Conservation (phyloP, 2,888 invertebrate genomes). For the Pandemis corylana region DNA sequence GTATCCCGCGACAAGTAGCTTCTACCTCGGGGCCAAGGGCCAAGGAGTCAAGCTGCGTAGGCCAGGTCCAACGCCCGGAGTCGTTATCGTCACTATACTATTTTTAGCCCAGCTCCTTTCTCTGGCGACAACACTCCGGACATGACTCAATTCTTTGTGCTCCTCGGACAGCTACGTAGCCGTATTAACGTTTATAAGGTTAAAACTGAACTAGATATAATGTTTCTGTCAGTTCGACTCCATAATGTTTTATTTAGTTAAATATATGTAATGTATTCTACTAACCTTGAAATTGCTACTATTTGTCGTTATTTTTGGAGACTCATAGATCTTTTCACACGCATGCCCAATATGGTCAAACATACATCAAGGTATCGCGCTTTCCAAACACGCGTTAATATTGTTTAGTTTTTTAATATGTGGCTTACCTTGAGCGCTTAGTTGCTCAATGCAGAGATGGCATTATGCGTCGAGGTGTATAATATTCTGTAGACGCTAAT, state of each 20-base stretch:
- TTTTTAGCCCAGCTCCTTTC: slow-evolving; percentile 77
- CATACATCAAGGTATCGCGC: slow-evolving; percentile 61
- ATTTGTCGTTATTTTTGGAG: neutral
- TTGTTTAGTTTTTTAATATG: slow-evolving; percentile 74
- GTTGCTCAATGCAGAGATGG: slow-evolving; percentile 74
- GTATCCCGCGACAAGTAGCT: slow-evolving; percentile 26
- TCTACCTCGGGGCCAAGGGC: slow-evolving; percentile 57
- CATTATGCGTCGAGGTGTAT: slow-evolving; percentile 62
- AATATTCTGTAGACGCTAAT: slow-evolving; percentile 65
- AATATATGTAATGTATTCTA: neutral
- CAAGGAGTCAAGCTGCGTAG: slow-evolving; percentile 64
- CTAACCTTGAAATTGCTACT: neutral
- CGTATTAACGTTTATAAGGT: slow-evolving; percentile 22
- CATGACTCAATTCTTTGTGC: slow-evolving; percentile 81
- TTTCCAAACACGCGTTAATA: slow-evolving; percentile 71
- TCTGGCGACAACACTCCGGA: slow-evolving; percentile 69
- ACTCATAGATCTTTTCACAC: slow-evolving; percentile 14
- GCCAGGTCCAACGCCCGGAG: slow-evolving; percentile 70
- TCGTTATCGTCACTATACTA: slow-evolving; percentile 71
- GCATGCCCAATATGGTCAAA: slow-evolving; percentile 43
- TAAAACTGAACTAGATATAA: neutral
- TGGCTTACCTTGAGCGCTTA: slow-evolving; percentile 72
- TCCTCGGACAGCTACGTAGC: slow-evolving; percentile 49
- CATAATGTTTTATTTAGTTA: neutral
- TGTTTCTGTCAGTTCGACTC: neutral